Evolutionary conservation across 1,140 invertebrate species (phyloP).

Genomic region (Saxidomus purpurata): DNA sequence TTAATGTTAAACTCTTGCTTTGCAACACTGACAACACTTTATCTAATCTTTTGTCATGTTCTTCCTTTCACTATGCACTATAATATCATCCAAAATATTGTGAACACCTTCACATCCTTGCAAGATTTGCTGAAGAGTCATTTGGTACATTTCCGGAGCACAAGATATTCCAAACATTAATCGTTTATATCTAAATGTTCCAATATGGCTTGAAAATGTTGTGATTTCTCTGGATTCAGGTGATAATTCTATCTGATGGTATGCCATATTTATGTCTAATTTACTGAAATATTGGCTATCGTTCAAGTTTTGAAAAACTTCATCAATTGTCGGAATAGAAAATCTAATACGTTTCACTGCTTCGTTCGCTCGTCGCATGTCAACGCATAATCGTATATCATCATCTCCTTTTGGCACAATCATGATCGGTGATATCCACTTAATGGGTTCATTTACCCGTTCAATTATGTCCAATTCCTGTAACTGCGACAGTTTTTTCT

Average conservation of each 20-base stretch:
- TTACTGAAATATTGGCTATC: constrained; percentile 56
- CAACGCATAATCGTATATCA: constrained; percentile 77
- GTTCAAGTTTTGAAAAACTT: constrained; percentile 73
- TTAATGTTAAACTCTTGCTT: neutral
- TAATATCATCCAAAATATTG: constrained; percentile 34
- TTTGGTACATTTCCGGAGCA: constrained; percentile 18
- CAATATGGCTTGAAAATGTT: constrained; percentile 56
- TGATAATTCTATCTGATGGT: constrained; percentile 69
- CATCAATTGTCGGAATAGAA: constrained; percentile 76
- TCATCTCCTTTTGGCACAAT: constrained; percentile 64
- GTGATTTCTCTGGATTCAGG: constrained; percentile 65
- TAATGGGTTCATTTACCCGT: constrained; percentile 67
- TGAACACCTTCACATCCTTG: constrained; percentile 17
- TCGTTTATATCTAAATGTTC: constrained; percentile 14
- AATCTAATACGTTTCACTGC: constrained; percentile 68
- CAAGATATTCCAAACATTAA: constrained; percentile 57
- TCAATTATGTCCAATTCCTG: constrained; percentile 75
- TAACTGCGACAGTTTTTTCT: constrained; percentile 70
- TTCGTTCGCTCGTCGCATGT: constrained; percentile 76
- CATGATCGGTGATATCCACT: constrained; percentile 75
- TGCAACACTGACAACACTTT: no score
- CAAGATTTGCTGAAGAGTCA: neutral
- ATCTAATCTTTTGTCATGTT: neutral
- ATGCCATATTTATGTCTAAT: constrained; percentile 69
- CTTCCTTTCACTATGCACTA: neutral